Percentiles rank a stretch among this genome's conserved stretches.
Conservation (phyloP, 2,113 vertebrate genomes). For the Alces alces region DNA sequence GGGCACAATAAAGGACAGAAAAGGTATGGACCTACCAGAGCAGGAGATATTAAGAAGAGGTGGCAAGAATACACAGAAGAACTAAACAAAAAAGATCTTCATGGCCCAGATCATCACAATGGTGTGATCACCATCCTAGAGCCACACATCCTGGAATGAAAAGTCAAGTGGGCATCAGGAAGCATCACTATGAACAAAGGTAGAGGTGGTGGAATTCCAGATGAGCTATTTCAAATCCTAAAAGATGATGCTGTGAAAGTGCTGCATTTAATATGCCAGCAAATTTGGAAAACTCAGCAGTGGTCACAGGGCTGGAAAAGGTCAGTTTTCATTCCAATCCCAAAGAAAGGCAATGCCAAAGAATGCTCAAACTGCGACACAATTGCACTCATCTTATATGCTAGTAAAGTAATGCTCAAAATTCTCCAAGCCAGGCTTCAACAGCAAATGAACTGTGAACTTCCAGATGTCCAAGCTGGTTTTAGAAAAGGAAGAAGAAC, state of each 20-base stretch:
- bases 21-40: background rate
- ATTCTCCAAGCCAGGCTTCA: background rate
- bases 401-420: background rate
- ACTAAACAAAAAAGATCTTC: background rate
- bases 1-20: background rate
- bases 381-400: background rate
- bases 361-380: background rate
- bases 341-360: background rate
- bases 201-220: background rate
- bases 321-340: background rate
- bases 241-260: background rate
- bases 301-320: background rate
- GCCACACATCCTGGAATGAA: background rate
- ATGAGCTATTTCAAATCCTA: background rate
- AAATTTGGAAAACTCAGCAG: background rate
- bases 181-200: background rate
- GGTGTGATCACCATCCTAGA: background rate
- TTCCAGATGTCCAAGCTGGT: background rate
- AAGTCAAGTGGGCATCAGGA: background rate
- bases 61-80: background rate
- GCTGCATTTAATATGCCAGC: background rate
- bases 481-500: background rate
- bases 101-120: background rate
- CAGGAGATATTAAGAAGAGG: background rate
- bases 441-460: fast-evolving